Percentiles rank a stretch among this genome's conserved stretches.
Conservation (phyloP, 2,113 vertebrate species). For the Halichoerus grypus region DNA sequence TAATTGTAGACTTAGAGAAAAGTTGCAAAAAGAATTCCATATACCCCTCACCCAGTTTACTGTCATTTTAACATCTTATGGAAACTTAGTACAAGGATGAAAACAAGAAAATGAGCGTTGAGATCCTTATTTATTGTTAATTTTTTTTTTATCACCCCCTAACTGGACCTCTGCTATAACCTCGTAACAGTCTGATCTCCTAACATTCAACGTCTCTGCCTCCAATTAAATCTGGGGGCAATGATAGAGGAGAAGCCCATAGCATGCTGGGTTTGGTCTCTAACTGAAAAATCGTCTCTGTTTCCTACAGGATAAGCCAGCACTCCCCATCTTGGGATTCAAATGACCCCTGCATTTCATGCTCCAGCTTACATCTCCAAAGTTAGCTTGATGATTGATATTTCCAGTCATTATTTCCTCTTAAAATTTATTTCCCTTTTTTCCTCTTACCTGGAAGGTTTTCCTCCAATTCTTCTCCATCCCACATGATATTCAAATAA, state of each 20-base stretch:
- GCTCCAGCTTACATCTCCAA: not conserved
- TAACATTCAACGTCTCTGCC: not conserved
- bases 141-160: not conserved
- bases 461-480: not conserved
- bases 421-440: not conserved
- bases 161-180: too few relatives aligned
- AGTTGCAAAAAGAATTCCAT: not conserved
- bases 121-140: not conserved
- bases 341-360: not conserved
- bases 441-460: not conserved
- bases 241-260: fast-evolving
- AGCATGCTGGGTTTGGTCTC: not conserved
- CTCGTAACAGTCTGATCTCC: not conserved
- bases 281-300: not conserved
- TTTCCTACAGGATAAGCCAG: not conserved
- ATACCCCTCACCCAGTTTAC: not conserved
- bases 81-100: not conserved
- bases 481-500: not conserved
- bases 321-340: not conserved
- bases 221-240: not conserved
- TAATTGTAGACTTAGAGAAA: not conserved
- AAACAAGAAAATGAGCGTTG: not conserved
- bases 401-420: not conserved
- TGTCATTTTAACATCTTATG: not conserved
- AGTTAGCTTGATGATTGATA: not conserved